Evolutionary conservation across 2,113 vertebrate species (phyloP), one percentile per base, ranked within the genome.

Genomic region (Paralichthys olivaceus): DNA sequence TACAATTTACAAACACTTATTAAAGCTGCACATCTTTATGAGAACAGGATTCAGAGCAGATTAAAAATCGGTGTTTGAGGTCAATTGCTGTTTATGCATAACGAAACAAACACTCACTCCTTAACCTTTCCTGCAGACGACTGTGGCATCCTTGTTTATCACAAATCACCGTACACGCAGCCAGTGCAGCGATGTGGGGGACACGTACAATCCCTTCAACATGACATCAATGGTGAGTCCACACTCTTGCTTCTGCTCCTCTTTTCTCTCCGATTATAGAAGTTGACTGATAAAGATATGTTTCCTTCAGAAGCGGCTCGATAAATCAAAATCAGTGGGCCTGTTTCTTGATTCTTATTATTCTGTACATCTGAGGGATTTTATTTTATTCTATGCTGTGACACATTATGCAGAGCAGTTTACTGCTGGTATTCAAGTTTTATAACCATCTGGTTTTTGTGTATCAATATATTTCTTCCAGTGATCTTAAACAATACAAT

Each of bases 181-280:
- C 1, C 6, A 60, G 1, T 95, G 94, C 76, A 57, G 15, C 17
- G 14, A 4, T 19, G 62, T 72, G 49, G 89, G 86, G 26, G 55
- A 7, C 25, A 81, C 65, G 0, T 94, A 87, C 68, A 94, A 95
- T 72, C 95, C 95, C 53, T 95, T 93, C 75, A 92, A 90, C 79
- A 93, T 94, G 90, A 80, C 72, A 12, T 75, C 77, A 22, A 29
- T 9, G 90, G 95, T 95, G 43, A 90, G 88, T 61, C 22, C 5
- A 34, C 12, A 22, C 32, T 17, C 5, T 20, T 4, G 25, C 58
- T 28, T 15, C 28, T 5, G 2, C 23, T 28, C 22, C 19, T 15
- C 32, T 34, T 34, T 9, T 9, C 7, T 1, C 3, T 2, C 40
- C 1, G 17, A 20, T n/a, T 49, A 17, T 49, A 13, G 3, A 49